Evolutionary conservation across 2,888 invertebrate genomes (phyloP), one percentile per base, ranked within the genome.

Genomic region (Coecobrya sp.): DNA sequence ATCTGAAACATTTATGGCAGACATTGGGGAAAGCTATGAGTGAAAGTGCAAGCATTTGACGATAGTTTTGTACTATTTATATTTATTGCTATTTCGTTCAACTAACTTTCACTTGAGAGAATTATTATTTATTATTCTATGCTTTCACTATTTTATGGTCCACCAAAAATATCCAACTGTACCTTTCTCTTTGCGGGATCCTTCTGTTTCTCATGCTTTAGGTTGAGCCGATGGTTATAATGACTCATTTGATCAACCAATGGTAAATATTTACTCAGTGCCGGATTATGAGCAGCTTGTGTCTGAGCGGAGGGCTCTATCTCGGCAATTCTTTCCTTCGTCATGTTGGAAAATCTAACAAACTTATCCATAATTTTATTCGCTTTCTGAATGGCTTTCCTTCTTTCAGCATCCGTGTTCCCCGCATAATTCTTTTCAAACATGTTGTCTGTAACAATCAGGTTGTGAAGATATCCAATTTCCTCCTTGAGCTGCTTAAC

Each of bases 181-280:
- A 68, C 5, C 13, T 16, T 36, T 36, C 89, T 89, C 42, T 42
- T 65, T 19, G 4, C 49, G n/a, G 68, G 25, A 42, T 89, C 89
- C 36, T 27, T 52, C 25, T 68, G 81, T 22, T 89, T 89, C 11
- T 89, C 89, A 70, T 89, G 89, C 42, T 42, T 82, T 22, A 89
- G n/a, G 42, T 89, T 89, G 4, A 89, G 70, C n/a, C 82, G 65
- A 82, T 89, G 89, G 55, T 89, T 89, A n/a, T 89, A 89, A 82
- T 89, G 89, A 89, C 89, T 89, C 59, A 89, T 45, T 55, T 82
- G 27, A 49, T 62, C 45, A 22, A 89, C 36, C 52, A 89, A 70
- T 0, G 89, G 89, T 30, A 89, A 25, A 42, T 89, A 82, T 19
- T 89, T 89, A 49, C 89, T 89, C 7, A 89, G 55, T 13, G 70